A percentile compares a stretch with the other conserved stretches of the same genome.
These are phyloP conservation scores for Micropterix aruncella DNA, from an alignment of 2,888 invertebrate genomes.

Conservation along the genomic window DNA sequence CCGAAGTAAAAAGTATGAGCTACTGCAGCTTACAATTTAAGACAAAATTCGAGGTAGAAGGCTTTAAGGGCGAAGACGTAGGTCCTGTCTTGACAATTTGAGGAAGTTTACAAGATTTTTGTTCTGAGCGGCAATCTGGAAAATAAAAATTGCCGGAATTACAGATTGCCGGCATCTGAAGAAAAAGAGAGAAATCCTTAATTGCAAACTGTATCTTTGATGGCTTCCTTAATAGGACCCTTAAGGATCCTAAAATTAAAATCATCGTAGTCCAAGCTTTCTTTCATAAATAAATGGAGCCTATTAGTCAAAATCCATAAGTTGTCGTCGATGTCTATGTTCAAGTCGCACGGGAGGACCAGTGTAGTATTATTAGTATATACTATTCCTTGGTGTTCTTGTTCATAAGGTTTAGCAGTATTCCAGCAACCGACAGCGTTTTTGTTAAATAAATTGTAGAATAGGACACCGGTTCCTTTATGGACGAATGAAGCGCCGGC, in stretches of 20 bases:
- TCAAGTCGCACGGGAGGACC: constrained; percentile 66
- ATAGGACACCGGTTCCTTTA: constrained; percentile 53
- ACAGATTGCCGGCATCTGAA: no score
- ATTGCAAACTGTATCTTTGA: constrained; percentile 58
- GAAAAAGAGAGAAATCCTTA: no score
- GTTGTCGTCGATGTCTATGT: constrained; percentile 55
- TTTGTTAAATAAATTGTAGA: constrained; percentile 59
- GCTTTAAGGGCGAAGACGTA: no score
- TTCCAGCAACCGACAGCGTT: constrained; percentile 71
- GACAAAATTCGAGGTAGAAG: no score
- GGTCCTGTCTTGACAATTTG: no score
- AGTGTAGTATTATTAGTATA: constrained; percentile 56
- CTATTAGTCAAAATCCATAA: constrained; percentile 64
- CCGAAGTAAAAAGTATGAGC: no score
- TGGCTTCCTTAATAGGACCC: constrained; percentile 52
- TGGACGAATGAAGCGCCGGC: constrained; percentile 61
- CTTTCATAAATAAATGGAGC: constrained; percentile 57
- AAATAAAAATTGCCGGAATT: no score
- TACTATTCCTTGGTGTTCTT: constrained; percentile 56
- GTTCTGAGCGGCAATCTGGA: no score
- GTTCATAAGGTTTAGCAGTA: constrained; percentile 51
- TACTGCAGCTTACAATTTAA: no score
- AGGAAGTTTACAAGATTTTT: no score
- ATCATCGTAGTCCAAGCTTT: constrained; percentile 41
- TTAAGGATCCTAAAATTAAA: constrained; percentile 59